Evolutionary conservation across 2,888 invertebrate species (phyloP).

Genomic region (Agrotis clavis): DNA sequence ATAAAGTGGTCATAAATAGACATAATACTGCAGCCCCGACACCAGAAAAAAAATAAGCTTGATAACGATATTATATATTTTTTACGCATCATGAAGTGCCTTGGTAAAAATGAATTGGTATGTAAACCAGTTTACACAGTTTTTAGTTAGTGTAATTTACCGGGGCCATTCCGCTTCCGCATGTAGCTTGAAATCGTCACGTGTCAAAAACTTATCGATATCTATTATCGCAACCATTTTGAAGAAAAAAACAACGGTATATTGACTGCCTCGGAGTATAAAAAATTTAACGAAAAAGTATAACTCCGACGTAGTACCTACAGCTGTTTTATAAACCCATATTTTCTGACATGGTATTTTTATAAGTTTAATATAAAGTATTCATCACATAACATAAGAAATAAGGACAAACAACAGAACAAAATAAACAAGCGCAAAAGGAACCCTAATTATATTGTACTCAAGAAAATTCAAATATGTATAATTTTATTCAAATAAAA

Average conservation of each 20-base stretch:
- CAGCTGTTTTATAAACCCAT: too few species aligned
- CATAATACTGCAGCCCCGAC: neutral
- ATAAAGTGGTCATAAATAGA: slow-evolving; percentile 8
- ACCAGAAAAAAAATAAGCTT: neutral
- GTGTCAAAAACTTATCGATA: neutral
- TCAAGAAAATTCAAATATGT: too few species aligned
- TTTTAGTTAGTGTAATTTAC: slow-evolving; percentile 1
- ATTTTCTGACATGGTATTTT: too few species aligned
- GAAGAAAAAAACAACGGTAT: neutral
- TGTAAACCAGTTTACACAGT: neutral
- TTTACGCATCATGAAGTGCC: neutral
- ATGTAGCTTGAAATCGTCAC: slow-evolving; percentile 1
- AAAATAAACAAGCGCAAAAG: too few species aligned
- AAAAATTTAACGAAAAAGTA: too few species aligned
- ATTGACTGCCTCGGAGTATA: neutral
- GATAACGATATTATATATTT: neutral
- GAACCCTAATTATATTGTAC: too few species aligned
- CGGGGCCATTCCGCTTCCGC: neutral
- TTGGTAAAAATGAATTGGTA: neutral
- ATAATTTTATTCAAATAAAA: too few species aligned
- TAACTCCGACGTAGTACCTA: too few species aligned
- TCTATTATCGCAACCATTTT: slow-evolving; percentile 1
- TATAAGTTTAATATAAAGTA: too few species aligned
- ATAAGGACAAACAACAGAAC: too few species aligned
- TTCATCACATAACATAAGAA: too few species aligned